Conservation (phyloP, 1,140 invertebrate species). For the Drosophila aff. region DNA sequence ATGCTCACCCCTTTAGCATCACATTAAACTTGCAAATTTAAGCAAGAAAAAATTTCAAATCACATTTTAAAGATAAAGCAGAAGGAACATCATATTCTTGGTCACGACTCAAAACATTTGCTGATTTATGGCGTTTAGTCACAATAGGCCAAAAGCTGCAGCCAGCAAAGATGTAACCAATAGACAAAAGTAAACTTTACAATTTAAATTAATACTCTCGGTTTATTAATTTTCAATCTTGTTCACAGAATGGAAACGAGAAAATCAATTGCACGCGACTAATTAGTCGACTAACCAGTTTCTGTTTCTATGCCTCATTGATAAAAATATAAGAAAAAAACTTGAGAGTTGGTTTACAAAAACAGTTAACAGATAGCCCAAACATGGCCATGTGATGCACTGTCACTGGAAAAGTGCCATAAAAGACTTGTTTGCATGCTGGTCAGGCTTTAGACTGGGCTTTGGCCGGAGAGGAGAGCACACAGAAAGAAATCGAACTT, state of each 20-base stretch:
- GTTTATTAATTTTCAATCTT: slow-evolving; percentile 14
- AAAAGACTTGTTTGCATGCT: slow-evolving; percentile 81
- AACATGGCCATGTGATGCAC: slow-evolving; percentile 82
- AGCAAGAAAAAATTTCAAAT: slow-evolving; percentile 3
- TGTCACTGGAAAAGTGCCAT: slow-evolving; percentile 79
- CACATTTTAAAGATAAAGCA: slow-evolving; percentile 24
- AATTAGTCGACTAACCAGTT: slow-evolving; percentile 67
- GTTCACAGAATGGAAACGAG: slow-evolving; percentile 11
- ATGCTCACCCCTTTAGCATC: slow-evolving; percentile 24
- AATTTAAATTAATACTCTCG: slow-evolving; percentile 9
- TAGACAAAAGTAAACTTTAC: not conserved
- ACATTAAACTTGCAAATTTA: slow-evolving; percentile 53
- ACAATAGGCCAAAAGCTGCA: slow-evolving; percentile 32
- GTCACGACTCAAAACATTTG: slow-evolving; percentile 51
- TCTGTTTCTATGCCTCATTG: slow-evolving; percentile 46
- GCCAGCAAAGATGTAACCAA: slow-evolving; percentile 11
- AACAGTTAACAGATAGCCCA: slow-evolving; percentile 78
- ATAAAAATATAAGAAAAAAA: slow-evolving; percentile 44
- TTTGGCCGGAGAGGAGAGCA: slow-evolving; percentile 5
- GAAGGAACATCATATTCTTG: slow-evolving; percentile 57
- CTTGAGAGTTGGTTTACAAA: slow-evolving; percentile 61
- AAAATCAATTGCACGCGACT: slow-evolving; percentile 55
- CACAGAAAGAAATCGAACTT: not conserved
- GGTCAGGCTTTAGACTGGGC: slow-evolving; percentile 31
- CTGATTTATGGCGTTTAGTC: slow-evolving; percentile 58